Evolutionary conservation across 2,888 invertebrate genomes (phyloP), one percentile per base, ranked within the genome.

Genomic region (Cephus nigrinus): DNA sequence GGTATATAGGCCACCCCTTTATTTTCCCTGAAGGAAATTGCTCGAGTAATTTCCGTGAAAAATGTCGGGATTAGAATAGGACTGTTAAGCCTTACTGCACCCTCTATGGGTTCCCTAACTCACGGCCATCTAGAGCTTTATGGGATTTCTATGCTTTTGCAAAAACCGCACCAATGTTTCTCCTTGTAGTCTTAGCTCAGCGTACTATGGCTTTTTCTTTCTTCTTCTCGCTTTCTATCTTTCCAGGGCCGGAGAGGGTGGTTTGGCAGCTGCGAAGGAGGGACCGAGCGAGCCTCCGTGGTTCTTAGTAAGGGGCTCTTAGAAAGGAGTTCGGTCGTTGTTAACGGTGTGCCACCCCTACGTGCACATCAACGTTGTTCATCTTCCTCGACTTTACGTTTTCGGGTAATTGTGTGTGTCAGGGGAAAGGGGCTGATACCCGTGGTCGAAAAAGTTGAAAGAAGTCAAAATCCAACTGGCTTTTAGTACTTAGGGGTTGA

Each of bases 31-130:
- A 36, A 80, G 84, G 80, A 85, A 84, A 85, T 85, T 86, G 83
- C 83, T 79, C 76, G 80, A 12, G 85, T 84, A 84, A 86, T 86
- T 85, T 83, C 80, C 80, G 84, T 85, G 84, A 85, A 84, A 86
- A 86, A 86, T 83, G 80, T 80, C 81, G 78, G 81, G 80, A 84
- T 81, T 82, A 76, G 69, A 77, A 74, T 77, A 73, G 74, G 75
- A 75, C 75, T 77, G 74, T 36, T 75, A 71, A 71, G 71, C 71
- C 71, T 31, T 71, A 32, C 71, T 55, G 55, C 55, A 55, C 55
- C 55, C 55, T 55, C 55, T 55, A 55, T 55, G 55, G 23, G 55
- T 55, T 23, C 23, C 55, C 23, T 55, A 55, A 55, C 23, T 55
- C 55, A 55, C 9, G 23, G 55, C 55, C 23, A 23, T 55, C 55